Evolutionary conservation across 2,113 vertebrate species (phyloP).

Genomic region (Scopus umbretta): DNA sequence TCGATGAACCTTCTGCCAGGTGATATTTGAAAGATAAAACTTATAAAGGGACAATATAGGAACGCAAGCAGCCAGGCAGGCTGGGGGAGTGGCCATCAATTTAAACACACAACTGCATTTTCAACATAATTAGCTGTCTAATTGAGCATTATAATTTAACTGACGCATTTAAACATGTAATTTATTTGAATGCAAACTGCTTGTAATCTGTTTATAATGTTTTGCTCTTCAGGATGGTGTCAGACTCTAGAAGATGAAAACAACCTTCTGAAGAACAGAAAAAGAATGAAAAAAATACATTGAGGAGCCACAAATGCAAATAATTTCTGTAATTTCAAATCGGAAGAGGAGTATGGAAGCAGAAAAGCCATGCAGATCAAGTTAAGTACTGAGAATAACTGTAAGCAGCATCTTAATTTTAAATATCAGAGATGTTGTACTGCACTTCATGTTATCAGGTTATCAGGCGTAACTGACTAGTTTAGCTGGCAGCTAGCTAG

Average conservation of each 20-base stretch:
- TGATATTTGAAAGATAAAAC: background rate
- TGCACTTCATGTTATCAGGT: background rate
- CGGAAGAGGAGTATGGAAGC: background rate
- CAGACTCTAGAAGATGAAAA: background rate
- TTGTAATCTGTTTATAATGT: conserved; percentile 6
- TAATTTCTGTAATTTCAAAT: background rate
- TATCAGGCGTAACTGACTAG: background rate
- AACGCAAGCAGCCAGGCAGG: background rate
- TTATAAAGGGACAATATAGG: background rate
- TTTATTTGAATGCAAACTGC: conserved; percentile 34
- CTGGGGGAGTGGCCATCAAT: background rate
- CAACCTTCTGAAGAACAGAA: background rate
- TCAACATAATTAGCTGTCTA: conserved; percentile 67
- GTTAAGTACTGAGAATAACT: background rate
- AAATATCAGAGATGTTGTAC: background rate
- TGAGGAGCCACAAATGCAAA: background rate
- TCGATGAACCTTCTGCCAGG: background rate
- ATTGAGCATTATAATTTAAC: conserved; percentile 54
- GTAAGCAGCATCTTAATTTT: background rate
- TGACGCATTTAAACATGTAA: conserved; percentile 51
- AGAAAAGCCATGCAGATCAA: background rate
- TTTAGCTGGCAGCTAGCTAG: background rate
- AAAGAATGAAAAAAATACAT: background rate
- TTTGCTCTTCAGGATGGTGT: background rate
- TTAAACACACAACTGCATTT: conserved; percentile 49